These are phyloP conservation scores for Solen grandis DNA, from an alignment of 1,140 invertebrate species.

Conservation along the genomic window DNA sequence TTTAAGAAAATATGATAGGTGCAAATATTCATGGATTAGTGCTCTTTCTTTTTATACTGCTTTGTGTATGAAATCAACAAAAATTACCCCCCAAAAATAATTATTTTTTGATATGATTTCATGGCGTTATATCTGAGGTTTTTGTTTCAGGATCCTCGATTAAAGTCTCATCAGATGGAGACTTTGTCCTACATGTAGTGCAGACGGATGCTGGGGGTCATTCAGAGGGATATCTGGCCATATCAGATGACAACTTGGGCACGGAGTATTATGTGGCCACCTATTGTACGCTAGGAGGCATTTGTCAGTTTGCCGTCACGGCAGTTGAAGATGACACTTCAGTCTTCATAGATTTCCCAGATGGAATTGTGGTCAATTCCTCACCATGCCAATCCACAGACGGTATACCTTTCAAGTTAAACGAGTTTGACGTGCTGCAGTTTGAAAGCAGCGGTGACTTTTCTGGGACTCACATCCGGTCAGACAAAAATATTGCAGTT, in stretches of 20 bases:
- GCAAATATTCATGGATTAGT: no score
- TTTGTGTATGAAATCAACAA: no score
- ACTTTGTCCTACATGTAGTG: not conserved
- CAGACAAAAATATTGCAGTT: conserved; percentile 20
- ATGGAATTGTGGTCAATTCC: not conserved
- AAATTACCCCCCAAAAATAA: no score
- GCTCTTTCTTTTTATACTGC: no score
- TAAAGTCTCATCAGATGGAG: not conserved
- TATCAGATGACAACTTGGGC: conserved; percentile 26
- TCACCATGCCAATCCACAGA: not conserved
- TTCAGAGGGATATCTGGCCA: conserved; percentile 24
- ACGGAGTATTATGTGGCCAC: conserved; percentile 46
- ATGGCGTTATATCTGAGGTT: no score
- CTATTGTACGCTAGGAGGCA: conserved; percentile 40
- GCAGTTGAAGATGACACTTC: conserved; percentile 4
- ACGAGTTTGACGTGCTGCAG: conserved; percentile 31
- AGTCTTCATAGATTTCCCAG: conserved; percentile 19
- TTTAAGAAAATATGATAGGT: no score
- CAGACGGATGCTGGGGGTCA: not conserved
- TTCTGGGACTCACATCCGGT: conserved; percentile 19
- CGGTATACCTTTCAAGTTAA: not conserved
- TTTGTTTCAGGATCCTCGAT: no score
- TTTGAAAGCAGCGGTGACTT: conserved; percentile 41
- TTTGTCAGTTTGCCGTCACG: conserved; percentile 40
- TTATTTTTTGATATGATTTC: no score